phyloP scores from a whole-genome alignment of 1,140 invertebrate species.

The Drosophila setifemur region DNA sequence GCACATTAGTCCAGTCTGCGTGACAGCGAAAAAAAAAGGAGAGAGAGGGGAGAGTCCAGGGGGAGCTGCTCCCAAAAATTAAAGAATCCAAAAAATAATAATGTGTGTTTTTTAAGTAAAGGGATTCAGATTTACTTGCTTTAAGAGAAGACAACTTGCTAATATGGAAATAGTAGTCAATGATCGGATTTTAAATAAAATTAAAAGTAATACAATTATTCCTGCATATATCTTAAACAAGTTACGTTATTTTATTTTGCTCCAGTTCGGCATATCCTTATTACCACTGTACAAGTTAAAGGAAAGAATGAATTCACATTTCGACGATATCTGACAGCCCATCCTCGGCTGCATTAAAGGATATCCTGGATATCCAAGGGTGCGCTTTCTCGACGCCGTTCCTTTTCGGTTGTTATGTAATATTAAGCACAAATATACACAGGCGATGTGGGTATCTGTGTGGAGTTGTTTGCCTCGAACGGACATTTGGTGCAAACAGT shows the following conservation, averaged over 20 bases:
- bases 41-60: not conserved
- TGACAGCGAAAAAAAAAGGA: constrained; percentile 31
- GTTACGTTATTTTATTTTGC: too few relatives aligned
- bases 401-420: constrained; percentile 54
- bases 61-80: constrained; percentile 24
- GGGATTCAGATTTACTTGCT: too few relatives aligned
- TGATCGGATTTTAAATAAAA: too few relatives aligned
- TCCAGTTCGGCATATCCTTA: not conserved
- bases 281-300: not conserved
- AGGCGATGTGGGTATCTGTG: constrained; percentile 14
- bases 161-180: too few relatives aligned
- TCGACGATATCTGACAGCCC: constrained; percentile 2
- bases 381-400: constrained; percentile 40
- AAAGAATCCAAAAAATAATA: not conserved
- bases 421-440: constrained; percentile 57
- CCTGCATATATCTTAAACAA: too few relatives aligned
- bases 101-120: not conserved
- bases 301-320: not conserved
- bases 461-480: constrained; percentile 56
- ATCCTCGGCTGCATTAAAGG: constrained; percentile 48
- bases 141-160: too few relatives aligned
- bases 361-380: constrained; percentile 54
- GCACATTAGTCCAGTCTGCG: constrained; percentile 64
- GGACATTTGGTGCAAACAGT: constrained; percentile 71
- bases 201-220: too few relatives aligned